A percentile compares a stretch with the other conserved stretches of the same genome.
Evolutionary conservation across 35 echinoderm and acorn worm species (phyloP).

Genomic region (Ophioderma brevispina): DNA sequence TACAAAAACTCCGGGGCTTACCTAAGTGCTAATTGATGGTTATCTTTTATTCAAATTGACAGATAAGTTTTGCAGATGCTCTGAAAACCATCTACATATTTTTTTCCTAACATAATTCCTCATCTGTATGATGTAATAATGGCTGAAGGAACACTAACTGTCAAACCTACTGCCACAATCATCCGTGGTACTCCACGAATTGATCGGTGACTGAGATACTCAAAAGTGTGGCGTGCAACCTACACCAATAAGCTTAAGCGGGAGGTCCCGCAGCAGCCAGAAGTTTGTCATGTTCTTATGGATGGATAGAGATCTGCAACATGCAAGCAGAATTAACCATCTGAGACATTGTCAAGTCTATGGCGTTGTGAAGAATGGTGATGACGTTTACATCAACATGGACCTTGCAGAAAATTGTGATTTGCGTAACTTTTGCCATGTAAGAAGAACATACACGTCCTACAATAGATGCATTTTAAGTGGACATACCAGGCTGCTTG

Average conservation of each 20-base stretch:
- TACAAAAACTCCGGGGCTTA: too few species aligned
- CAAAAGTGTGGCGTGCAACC: background rate
- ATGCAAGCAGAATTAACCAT: background rate
- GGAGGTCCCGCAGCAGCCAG: background rate
- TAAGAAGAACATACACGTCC: background rate
- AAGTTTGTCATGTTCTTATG: background rate
- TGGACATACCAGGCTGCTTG: background rate
- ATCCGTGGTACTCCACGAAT: background rate
- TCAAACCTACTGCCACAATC: too few species aligned
- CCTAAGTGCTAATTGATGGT: too few species aligned
- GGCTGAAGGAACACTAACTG: too few species aligned
- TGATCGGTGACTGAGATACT: background rate
- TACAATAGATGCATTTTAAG: background rate
- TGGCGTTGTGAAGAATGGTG: background rate
- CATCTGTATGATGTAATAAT: too few species aligned
- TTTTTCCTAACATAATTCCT: too few species aligned
- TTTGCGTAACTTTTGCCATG: background rate
- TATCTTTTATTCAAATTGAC: too few species aligned
- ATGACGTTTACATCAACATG: background rate
- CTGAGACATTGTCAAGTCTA: background rate
- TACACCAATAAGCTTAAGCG: background rate
- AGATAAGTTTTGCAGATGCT: too few species aligned
- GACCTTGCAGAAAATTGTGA: background rate
- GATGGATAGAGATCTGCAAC: background rate
- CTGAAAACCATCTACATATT: too few species aligned